phyloP scores from a whole-genome alignment of 2,888 invertebrate genomes.

The Noctua comes region DNA sequence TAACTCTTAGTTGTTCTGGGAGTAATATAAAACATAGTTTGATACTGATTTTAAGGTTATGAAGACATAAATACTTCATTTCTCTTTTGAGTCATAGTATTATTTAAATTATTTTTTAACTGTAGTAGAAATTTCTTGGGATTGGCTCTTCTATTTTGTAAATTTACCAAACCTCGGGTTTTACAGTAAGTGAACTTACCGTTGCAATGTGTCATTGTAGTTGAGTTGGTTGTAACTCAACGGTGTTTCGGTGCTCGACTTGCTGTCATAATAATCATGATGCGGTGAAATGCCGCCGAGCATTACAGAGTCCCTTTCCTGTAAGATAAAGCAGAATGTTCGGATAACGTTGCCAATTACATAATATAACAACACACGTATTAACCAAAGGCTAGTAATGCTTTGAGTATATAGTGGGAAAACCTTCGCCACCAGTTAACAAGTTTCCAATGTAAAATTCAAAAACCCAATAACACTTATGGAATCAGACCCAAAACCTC shows the following conservation, averaged over 20 bases:
- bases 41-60: not conserved
- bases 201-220: constrained; percentile 95
- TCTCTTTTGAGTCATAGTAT: not conserved
- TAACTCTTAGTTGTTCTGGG: not conserved
- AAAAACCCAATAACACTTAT: no score
- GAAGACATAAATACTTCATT: not conserved
- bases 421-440: no score
- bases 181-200: constrained; percentile 78
- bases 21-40: not conserved
- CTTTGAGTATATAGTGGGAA: no score
- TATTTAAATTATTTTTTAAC: not conserved
- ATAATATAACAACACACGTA: not conserved
- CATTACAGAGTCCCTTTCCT: constrained; percentile 95
- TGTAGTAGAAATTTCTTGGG: not conserved
- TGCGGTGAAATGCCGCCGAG: constrained; percentile 96
- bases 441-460: no score
- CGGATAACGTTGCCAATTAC: not conserved
- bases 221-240: constrained; percentile 96
- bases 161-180: not conserved
- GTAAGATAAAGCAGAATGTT: constrained; percentile 62
- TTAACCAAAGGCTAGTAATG: no score
- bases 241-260: constrained; percentile 94
- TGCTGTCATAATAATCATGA: constrained; percentile 94
- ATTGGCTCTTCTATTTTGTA: not conserved
- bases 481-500: no score